Conservation (phyloP, 92 coral and sea anemone genomes). For the Palythoa grandiflora region DNA sequence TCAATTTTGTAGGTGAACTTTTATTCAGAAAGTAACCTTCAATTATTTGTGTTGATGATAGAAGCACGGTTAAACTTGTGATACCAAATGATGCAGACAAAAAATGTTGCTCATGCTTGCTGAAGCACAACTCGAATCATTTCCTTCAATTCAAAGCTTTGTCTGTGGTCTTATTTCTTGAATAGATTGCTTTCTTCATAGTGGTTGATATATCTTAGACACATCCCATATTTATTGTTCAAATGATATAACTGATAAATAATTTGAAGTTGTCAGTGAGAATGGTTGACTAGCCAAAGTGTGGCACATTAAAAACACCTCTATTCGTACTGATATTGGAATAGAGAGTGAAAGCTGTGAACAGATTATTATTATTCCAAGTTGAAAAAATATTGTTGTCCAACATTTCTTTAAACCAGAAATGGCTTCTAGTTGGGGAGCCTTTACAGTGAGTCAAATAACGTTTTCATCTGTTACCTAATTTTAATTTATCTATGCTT, state of each 20-base stretch:
- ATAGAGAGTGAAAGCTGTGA: slow-evolving; percentile 2
- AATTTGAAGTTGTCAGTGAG: background rate
- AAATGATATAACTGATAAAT: background rate
- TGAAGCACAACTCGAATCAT: slow-evolving; percentile 24
- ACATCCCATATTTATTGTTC: background rate
- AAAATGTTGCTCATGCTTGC: slow-evolving; percentile 15
- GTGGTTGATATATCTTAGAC: background rate
- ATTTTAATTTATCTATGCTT: background rate
- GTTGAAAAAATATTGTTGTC: background rate
- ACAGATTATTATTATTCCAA: background rate
- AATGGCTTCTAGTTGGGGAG: background rate
- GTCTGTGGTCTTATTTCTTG: background rate
- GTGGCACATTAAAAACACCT: background rate
- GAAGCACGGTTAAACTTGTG: background rate
- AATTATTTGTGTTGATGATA: background rate
- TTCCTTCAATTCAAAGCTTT: slow-evolving; percentile 8
- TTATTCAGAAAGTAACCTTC: background rate
- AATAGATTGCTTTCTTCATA: background rate
- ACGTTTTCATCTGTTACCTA: slow-evolving; percentile 16
- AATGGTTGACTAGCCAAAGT: background rate
- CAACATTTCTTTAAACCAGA: background rate
- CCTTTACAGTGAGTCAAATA: background rate
- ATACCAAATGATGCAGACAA: background rate
- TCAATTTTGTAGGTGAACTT: background rate
- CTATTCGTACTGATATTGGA: slow-evolving; percentile 6